Percentiles rank a stretch among this genome's conserved stretches.
Conservation (phyloP, 2,113 vertebrate species). For the Chloropsis cyanopogon region DNA sequence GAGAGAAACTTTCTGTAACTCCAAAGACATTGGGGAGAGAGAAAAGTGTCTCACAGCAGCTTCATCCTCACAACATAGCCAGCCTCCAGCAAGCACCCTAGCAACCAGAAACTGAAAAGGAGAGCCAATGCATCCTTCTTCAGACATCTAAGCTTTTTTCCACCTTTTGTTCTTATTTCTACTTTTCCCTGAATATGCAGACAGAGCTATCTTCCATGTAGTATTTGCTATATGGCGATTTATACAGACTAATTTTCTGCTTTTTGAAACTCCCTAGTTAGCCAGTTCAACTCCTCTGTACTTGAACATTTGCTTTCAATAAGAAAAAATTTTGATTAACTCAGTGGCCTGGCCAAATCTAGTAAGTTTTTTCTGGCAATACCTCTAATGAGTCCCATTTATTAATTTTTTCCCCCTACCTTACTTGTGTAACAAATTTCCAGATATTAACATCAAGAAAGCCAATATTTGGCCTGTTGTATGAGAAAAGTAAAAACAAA, state of each 20-base stretch:
- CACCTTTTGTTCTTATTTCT: background rate
- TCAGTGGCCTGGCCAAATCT: slow-evolving; percentile 34
- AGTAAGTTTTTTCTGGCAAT: slow-evolving; percentile 58
- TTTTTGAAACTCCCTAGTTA: slow-evolving; percentile 13
- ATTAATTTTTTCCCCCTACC: slow-evolving; percentile 61
- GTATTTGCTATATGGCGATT: background rate
- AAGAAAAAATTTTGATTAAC: slow-evolving; percentile 59
- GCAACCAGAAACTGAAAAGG: background rate
- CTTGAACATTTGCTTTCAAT: slow-evolving; percentile 72
- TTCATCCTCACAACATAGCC: background rate
- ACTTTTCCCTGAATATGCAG: background rate
- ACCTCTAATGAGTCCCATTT: slow-evolving; percentile 44
- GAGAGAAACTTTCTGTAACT: background rate
- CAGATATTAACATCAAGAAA: slow-evolving; percentile 69
- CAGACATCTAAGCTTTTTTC: background rate
- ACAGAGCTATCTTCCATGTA: background rate
- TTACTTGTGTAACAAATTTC: slow-evolving; percentile 66
- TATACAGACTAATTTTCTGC: background rate
- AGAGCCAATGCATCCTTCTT: background rate
- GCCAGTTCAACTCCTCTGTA: background rate
- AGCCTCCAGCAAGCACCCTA: background rate
- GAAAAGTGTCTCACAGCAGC: background rate
- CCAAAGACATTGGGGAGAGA: background rate
- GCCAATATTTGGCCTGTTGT: slow-evolving; percentile 56
- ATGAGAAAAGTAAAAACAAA: slow-evolving; percentile 62